phyloP scores from a whole-genome alignment of 1,140 invertebrate genomes.

The Heliconius eleuchia region DNA sequence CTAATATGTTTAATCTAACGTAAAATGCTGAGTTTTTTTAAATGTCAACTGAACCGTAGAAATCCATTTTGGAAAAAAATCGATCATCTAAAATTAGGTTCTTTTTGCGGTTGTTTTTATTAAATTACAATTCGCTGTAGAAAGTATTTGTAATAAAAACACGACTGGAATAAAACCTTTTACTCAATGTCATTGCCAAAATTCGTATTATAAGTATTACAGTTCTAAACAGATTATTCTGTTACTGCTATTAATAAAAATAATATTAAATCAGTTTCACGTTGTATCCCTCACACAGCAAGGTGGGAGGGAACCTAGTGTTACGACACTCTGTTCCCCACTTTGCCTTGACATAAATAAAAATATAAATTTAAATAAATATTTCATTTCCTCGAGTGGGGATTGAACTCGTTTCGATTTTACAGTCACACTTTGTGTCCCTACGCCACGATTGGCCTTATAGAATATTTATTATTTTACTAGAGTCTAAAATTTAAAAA shows the following conservation, averaged over 20 bases:
- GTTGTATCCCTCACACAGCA: too few species aligned
- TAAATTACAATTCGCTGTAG: slow-evolving; percentile 3
- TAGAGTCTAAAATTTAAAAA: too few species aligned
- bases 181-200: neutral
- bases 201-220: neutral
- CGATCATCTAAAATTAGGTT: neutral
- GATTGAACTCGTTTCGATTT: too few species aligned
- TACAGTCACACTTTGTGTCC: too few species aligned
- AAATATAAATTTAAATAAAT: too few species aligned
- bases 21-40: neutral
- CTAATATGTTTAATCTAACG: neutral
- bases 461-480: too few species aligned
- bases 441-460: too few species aligned
- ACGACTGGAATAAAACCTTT: slow-evolving; percentile 9
- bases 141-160: slow-evolving; percentile 14
- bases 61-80: neutral
- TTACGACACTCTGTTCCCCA: too few species aligned
- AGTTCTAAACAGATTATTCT: neutral
- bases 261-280: too few species aligned
- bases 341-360: too few species aligned
- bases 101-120: slow-evolving; percentile 3
- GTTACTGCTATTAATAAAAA: neutral
- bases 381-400: too few species aligned
- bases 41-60: neutral
- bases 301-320: too few species aligned